These are phyloP conservation scores for Himantopus leucocephalus DNA, from an alignment of 2,113 vertebrate genomes.

Conservation along the genomic window DNA sequence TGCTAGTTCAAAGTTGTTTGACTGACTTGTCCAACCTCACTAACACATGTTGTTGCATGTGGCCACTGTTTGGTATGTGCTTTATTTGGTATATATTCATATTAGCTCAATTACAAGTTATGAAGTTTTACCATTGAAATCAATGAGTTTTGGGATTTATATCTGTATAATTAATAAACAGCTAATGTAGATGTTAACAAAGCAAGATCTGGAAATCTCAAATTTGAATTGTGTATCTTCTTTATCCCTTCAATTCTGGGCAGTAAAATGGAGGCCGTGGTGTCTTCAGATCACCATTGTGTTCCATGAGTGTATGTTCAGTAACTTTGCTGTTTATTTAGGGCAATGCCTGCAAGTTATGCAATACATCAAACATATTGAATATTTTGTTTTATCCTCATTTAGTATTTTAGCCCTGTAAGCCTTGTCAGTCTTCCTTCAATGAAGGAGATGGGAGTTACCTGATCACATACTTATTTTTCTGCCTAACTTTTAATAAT, in stretches of 20 bases:
- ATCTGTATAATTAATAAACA: neutral
- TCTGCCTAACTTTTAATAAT: neutral
- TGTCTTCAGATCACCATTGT: neutral
- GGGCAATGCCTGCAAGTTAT: neutral
- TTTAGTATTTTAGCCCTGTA: neutral
- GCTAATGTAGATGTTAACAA: neutral
- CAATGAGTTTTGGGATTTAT: neutral
- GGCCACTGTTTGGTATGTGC: neutral
- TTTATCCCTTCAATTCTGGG: neutral
- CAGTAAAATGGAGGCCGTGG: neutral
- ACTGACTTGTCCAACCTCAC: neutral
- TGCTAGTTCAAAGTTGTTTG: neutral
- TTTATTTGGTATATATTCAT: neutral
- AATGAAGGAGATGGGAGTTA: neutral
- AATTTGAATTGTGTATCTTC: neutral
- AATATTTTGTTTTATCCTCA: neutral
- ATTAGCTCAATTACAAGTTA: neutral
- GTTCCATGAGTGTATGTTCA: neutral
- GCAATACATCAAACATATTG: neutral
- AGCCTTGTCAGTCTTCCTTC: neutral
- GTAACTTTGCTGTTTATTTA: neutral
- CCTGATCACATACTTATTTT: neutral
- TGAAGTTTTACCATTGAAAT: neutral
- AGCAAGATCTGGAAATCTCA: neutral
- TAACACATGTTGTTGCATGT: neutral